A percentile compares a stretch with the other conserved stretches of the same genome.
Conservation (phyloP, 2,113 vertebrate species). For the Lepisosteus oculatus region DNA sequence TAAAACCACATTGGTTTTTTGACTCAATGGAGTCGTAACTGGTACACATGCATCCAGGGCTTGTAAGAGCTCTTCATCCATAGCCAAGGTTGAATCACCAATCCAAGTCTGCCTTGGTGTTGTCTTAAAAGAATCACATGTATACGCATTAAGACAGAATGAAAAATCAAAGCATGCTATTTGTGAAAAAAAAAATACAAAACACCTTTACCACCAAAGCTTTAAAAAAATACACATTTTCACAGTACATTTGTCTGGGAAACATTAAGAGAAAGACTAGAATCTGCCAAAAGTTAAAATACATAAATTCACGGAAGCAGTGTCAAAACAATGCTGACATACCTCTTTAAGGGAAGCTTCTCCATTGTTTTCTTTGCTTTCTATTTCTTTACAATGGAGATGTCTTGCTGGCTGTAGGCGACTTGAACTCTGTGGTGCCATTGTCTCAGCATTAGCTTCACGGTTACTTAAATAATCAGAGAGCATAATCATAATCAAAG, state of each 20-base stretch:
- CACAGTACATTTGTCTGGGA: neutral
- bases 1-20: neutral
- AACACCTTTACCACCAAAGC: neutral
- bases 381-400: neutral
- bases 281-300: neutral
- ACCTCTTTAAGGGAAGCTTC: slow-evolving; percentile 33
- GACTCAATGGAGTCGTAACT: slow-evolving; percentile 10
- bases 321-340: neutral
- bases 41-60: slow-evolving; percentile 36
- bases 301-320: neutral
- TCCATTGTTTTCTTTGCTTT: slow-evolving; percentile 24
- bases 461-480: slow-evolving; percentile 5
- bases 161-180: neutral
- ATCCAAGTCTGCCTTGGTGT: slow-evolving; percentile 34
- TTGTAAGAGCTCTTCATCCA: slow-evolving; percentile 51
- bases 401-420: slow-evolving; percentile 10
- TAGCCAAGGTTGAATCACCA: slow-evolving; percentile 46
- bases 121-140: slow-evolving; percentile 18
- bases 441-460: slow-evolving; percentile 32
- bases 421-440: slow-evolving; percentile 17
- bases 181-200: neutral
- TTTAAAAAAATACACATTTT: no score
- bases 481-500: no score
- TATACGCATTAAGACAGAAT: neutral
- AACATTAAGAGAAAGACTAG: neutral